Evolutionary conservation across 2,888 invertebrate genomes (phyloP), one percentile per base, ranked within the genome.

Genomic region (Scelioninae gen. 2): DNA sequence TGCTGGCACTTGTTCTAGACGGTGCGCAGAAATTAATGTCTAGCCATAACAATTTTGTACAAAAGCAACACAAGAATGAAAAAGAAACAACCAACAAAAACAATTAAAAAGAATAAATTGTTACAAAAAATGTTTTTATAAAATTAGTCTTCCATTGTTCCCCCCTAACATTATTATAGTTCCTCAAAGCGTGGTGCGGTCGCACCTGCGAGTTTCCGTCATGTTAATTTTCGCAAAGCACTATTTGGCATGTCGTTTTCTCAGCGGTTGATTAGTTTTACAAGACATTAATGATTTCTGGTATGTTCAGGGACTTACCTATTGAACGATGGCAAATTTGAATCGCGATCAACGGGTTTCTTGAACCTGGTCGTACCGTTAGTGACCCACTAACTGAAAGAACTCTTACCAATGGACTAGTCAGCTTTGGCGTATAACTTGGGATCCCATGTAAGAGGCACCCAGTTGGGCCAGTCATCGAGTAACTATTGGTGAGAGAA

Each of bases 321-420:
- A 69, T 65, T 72, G 53, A 35, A 37, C 19, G 31, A 22, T 75
- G 69, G 77, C 73, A 57, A 81, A 81, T 82, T 80, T 76, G 77
- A 80, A 78, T 75, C 67, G 75, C 67, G 75, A 74, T 35, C 75
- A 69, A 63, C 70, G 81, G 79, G 85, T 84, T 85, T 83, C 82
- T 85, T 84, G 84, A 85, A 83, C 84, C 81, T 77, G 67, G 71
- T 69, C 77, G 78, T 83, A 84, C 86, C 86, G 86, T 85, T 86
- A 85, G 74, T 81, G 86, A 84, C 85, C 85, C 81, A 85, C 84
- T 85, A 83, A 82, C 83, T 81, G 82, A 83, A 79, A 82, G 81
- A 82, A 76, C 80, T 80, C 80, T 80, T 79, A 77, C 77, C 79
- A 74, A 78, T 77, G 75, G 72, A 78, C 76, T 77, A 80, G 77